These are phyloP conservation scores for Sebastes steindachneri DNA, from an alignment of 2,797 vertebrate genomes.

Conservation along the genomic window DNA sequence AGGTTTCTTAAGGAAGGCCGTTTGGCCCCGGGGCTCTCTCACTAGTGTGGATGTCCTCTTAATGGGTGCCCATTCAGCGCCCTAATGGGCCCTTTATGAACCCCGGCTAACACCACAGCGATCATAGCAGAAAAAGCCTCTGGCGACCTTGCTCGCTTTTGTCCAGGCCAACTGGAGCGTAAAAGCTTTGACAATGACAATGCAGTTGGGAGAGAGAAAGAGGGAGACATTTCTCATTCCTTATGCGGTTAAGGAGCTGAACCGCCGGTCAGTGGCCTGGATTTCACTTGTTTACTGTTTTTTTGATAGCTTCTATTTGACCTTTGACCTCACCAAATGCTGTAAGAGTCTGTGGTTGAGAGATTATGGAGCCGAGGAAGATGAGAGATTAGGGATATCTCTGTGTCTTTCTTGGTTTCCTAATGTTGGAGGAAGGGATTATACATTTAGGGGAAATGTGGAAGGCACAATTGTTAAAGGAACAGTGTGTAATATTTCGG, in stretches of 20 bases:
- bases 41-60: slow-evolving; percentile 76
- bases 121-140: slow-evolving; percentile 78
- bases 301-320: slow-evolving; percentile 53
- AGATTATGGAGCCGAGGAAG: neutral
- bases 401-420: neutral
- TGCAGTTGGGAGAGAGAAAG: slow-evolving; percentile 26
- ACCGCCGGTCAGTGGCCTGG: slow-evolving; percentile 1
- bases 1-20: slow-evolving; percentile 42
- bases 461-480: no score
- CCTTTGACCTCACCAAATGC: slow-evolving; percentile 30
- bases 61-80: slow-evolving; percentile 77
- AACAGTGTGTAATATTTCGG: accelerated
- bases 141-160: slow-evolving; percentile 67
- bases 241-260: slow-evolving; percentile 43
- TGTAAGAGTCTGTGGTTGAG: neutral
- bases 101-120: slow-evolving; percentile 45
- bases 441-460: neutral
- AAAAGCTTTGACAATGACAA: slow-evolving; percentile 73
- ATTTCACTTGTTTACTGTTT: slow-evolving; percentile 57
- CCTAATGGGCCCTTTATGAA: slow-evolving; percentile 81
- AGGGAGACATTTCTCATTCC: slow-evolving; percentile 51
- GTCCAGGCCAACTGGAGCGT: slow-evolving; percentile 79
- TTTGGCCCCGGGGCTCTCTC: slow-evolving; percentile 55
- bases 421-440: neutral
- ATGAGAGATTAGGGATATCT: neutral